These are phyloP conservation scores for Brienomyrus longianalis DNA, from an alignment of 2,113 vertebrate genomes.

Conservation along the genomic window DNA sequence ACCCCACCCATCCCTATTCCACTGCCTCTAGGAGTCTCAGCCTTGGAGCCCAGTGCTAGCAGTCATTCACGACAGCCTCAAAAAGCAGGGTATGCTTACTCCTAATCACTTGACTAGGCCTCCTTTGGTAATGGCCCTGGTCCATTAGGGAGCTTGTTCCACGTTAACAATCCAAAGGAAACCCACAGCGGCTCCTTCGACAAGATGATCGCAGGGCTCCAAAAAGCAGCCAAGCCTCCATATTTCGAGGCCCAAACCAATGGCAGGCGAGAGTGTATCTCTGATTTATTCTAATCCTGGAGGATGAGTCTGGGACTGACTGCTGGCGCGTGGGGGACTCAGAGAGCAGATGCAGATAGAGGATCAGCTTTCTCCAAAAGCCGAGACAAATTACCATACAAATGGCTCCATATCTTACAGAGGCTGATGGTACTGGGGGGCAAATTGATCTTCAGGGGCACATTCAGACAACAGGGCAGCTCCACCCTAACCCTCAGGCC, in stretches of 20 bases:
- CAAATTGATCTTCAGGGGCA: background rate
- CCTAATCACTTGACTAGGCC: background rate
- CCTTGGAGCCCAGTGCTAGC: background rate
- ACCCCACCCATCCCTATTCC: background rate
- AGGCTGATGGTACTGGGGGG: background rate
- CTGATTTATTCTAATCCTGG: background rate
- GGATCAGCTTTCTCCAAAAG: background rate
- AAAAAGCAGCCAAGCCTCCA: background rate
- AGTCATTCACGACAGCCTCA: background rate
- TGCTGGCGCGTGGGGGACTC: background rate
- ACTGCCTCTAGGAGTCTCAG: background rate
- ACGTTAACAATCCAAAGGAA: conserved; percentile 4
- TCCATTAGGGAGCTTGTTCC: conserved; percentile 11
- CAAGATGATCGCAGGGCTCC: background rate
- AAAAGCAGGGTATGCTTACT: background rate
- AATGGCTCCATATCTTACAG: background rate
- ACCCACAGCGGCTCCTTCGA: background rate
- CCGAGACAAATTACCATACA: background rate
- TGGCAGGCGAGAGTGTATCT: background rate
- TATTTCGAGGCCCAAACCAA: background rate
- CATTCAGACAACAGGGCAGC: background rate
- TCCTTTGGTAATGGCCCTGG: conserved; percentile 1
- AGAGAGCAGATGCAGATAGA: background rate
- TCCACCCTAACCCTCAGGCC: background rate
- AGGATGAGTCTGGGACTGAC: background rate